Conservation (phyloP, 2,888 invertebrate genomes). For the Cryptosula pallasiana region DNA sequence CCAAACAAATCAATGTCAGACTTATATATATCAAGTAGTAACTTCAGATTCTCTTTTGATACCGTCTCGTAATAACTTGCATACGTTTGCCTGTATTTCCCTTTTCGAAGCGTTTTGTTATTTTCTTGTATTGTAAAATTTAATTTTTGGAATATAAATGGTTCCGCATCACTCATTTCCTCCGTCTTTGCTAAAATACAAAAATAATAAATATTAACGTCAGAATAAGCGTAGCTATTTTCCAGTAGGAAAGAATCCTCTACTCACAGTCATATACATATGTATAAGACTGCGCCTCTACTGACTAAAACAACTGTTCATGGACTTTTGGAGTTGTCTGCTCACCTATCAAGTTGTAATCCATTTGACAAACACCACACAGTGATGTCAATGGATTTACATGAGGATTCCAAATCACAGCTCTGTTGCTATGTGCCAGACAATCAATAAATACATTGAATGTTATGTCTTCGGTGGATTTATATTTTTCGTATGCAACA, state of each 20-base stretch:
- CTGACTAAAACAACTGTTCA: too few relatives aligned
- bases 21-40: background rate
- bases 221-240: too few relatives aligned
- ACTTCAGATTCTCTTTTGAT: background rate
- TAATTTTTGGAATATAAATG: background rate
- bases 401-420: background rate
- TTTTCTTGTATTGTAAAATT: background rate
- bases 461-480: background rate
- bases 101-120: background rate
- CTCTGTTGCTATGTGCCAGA: background rate
- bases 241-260: too few relatives aligned
- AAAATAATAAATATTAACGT: background rate
- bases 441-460: background rate
- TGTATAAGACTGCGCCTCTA: too few relatives aligned
- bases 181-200: background rate
- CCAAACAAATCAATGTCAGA: background rate
- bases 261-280: too few relatives aligned
- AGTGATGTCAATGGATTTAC: background rate
- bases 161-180: background rate
- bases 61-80: background rate
- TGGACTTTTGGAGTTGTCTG: too few relatives aligned
- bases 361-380: background rate
- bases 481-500: background rate
- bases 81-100: background rate
- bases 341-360: background rate